Percentiles rank a stretch among this genome's conserved stretches.
Evolutionary conservation across 2,888 invertebrate species (phyloP).

Genomic region (Cremastinae sp.): DNA sequence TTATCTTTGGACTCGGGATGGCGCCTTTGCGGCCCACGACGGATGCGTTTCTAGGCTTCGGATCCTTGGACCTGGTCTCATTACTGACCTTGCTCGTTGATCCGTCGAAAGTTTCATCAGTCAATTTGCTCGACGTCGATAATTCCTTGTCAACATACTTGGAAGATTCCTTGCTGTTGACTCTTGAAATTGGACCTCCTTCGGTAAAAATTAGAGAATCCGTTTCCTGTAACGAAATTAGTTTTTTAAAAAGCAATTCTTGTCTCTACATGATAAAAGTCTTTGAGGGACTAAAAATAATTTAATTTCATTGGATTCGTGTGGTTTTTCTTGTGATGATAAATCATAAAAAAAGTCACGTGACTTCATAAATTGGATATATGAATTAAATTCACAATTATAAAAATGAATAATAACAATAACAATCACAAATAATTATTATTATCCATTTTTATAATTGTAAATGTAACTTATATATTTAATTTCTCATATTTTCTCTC

Average conservation of each 20-base stretch:
- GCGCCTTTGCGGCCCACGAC: constrained; percentile 59
- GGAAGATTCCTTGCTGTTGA: neutral
- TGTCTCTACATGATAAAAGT: neutral
- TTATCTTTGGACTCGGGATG: constrained; percentile 38
- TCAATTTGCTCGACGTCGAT: constrained; percentile 27
- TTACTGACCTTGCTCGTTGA: neutral
- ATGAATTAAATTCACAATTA: too few relatives aligned
- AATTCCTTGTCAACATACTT: neutral
- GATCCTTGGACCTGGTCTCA: constrained; percentile 26
- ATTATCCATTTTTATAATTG: too few relatives aligned
- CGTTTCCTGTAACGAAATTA: constrained; percentile 16
- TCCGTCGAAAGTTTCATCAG: constrained; percentile 36
- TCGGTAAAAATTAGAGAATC: constrained; percentile 5
- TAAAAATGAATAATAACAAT: too few relatives aligned
- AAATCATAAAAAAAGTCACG: too few relatives aligned
- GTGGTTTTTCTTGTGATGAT: too few relatives aligned
- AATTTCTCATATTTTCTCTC: too few relatives aligned
- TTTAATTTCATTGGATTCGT: too few relatives aligned
- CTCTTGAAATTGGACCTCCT: constrained; percentile 27
- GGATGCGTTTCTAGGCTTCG: constrained; percentile 52
- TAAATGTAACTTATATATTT: too few relatives aligned
- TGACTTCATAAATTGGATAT: too few relatives aligned
- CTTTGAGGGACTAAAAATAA: neutral
- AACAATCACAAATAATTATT: too few relatives aligned
- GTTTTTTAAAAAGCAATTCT: neutral